Percentiles rank a stretch among this genome's conserved stretches.
Conservation (phyloP, 2,888 invertebrate genomes). For the Biston stratarius region DNA sequence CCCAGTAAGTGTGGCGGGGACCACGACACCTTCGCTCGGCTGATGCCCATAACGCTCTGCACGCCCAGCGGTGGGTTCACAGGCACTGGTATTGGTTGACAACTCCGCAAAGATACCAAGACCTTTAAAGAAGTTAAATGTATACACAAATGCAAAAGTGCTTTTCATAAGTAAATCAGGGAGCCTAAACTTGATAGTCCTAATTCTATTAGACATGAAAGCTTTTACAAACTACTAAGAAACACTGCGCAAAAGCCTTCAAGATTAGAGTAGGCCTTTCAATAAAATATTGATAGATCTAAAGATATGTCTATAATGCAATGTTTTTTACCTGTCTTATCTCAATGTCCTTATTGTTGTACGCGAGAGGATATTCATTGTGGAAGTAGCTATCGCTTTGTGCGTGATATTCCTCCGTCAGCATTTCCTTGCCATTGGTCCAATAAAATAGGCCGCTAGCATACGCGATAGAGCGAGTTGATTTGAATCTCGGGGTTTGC, state of each 20-base stretch:
- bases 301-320: no score
- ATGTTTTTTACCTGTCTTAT: slow-evolving; percentile 58
- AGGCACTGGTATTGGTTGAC: slow-evolving; percentile 93
- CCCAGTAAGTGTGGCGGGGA: slow-evolving; percentile 91
- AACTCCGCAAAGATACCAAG: slow-evolving; percentile 87
- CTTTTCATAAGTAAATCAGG: no score
- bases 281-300: no score
- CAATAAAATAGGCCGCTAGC: slow-evolving; percentile 94
- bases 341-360: slow-evolving; percentile 70
- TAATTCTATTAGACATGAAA: no score
- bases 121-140: slow-evolving; percentile 46
- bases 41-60: slow-evolving; percentile 93
- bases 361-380: slow-evolving; percentile 89
- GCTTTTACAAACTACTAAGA: no score
- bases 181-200: no score
- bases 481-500: slow-evolving; percentile 90
- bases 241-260: no score
- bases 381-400: slow-evolving; percentile 91
- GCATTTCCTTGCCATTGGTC: slow-evolving; percentile 92
- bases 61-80: slow-evolving; percentile 92
- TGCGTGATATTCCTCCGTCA: slow-evolving; percentile 92
- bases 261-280: no score
- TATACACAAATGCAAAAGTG: no score
- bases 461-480: slow-evolving; percentile 91
- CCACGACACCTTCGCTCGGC: slow-evolving; percentile 93